Conservation (phyloP, 2,113 vertebrate species). For the Hippocampus abdominalis region DNA sequence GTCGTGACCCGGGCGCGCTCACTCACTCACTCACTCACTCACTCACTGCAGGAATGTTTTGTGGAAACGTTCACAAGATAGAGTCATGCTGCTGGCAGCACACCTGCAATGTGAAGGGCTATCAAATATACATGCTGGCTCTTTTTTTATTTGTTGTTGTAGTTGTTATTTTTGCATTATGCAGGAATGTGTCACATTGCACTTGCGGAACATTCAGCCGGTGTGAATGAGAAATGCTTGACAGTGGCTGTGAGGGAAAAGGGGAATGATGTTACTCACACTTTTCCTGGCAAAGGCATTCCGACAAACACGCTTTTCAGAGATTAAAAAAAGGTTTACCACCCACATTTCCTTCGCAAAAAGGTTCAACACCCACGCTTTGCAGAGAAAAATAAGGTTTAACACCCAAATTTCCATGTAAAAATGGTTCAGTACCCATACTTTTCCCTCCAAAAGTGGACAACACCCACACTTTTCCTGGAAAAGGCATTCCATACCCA, state of each 20-base stretch:
- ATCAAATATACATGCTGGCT: conserved; percentile 13
- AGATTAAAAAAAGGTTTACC: too few species aligned
- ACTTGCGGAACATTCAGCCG: conserved; percentile 7
- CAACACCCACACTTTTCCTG: background rate
- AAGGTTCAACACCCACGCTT: background rate
- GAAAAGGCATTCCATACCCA: background rate
- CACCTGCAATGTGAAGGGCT: conserved; percentile 2
- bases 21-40: conserved; percentile 25
- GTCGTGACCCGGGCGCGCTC: conserved; percentile 39
- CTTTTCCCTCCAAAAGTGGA: too few species aligned
- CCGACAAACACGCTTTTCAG: background rate
- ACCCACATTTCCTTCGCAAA: background rate
- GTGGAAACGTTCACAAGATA: background rate
- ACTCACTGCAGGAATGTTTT: conserved; percentile 52
- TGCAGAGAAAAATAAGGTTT: background rate
- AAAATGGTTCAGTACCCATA: too few species aligned
- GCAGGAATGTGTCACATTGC: conserved; percentile 4
- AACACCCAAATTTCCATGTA: too few species aligned
- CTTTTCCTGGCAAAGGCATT: background rate
- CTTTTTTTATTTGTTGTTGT: too few species aligned
- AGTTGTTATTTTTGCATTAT: background rate
- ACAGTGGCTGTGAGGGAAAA: background rate
- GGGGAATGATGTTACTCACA: background rate
- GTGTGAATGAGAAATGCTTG: conserved; percentile 25
- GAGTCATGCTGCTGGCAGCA: conserved; percentile 5